Evolutionary conservation across 2,113 vertebrate species (phyloP).

Genomic region (Thunnus maccoyii): DNA sequence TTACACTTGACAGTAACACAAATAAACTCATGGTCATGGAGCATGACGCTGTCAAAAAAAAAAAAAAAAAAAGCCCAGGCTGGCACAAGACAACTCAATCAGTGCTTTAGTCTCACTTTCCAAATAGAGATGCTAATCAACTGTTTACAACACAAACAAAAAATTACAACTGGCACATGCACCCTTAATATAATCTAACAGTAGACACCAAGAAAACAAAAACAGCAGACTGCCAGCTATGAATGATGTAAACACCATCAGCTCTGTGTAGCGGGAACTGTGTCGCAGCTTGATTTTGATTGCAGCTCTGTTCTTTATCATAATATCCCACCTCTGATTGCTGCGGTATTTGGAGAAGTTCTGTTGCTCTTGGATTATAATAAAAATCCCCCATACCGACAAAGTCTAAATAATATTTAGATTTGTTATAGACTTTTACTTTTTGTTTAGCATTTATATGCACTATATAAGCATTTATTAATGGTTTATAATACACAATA

Average conservation of each 20-base stretch:
- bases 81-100: constrained; percentile 27
- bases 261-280: constrained; percentile 45
- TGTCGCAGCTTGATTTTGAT: constrained; percentile 61
- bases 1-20: not conserved
- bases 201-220: constrained; percentile 45
- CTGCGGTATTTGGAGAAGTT: constrained; percentile 20
- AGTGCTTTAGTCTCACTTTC: constrained; percentile 15
- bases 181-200: constrained; percentile 33
- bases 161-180: constrained; percentile 10
- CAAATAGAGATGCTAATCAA: constrained; percentile 37
- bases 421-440: not conserved
- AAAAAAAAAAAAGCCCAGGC: not conserved
- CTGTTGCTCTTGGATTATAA: constrained; percentile 2
- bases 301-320: constrained; percentile 42
- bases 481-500: too few species aligned
- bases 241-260: constrained; percentile 42
- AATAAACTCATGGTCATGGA: not conserved
- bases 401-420: not conserved
- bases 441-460: too few species aligned
- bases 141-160: constrained; percentile 34
- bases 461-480: too few species aligned
- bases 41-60: not conserved
- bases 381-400: not conserved
- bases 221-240: constrained; percentile 33
- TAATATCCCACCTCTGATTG: constrained; percentile 53